Percentiles rank a stretch among this genome's conserved stretches.
phyloP scores from a whole-genome alignment of 2,888 invertebrate species.

The Erebia ligea region DNA sequence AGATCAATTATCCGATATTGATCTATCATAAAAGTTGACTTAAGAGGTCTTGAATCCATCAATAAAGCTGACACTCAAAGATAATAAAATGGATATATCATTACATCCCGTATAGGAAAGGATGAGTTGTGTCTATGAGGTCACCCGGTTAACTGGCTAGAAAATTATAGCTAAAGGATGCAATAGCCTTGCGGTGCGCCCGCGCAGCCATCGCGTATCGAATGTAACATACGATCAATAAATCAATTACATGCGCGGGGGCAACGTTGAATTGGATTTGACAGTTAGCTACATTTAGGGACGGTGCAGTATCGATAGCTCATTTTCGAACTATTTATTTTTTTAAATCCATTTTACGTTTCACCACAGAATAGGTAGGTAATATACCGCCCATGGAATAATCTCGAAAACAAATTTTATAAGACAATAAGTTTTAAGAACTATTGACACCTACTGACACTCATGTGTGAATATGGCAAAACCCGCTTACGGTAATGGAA shows the following conservation, averaged over 20 bases:
- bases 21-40: not conserved
- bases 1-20: not conserved
- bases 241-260: slow-evolving; percentile 82
- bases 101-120: slow-evolving; percentile 45
- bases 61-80: slow-evolving; percentile 28
- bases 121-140: slow-evolving; percentile 62
- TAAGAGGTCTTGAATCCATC: slow-evolving; percentile 14
- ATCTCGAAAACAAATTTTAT: not conserved
- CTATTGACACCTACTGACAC: not conserved
- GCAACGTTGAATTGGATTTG: slow-evolving; percentile 81
- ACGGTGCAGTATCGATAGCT: slow-evolving; percentile 45
- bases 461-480: not conserved
- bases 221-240: slow-evolving; percentile 83
- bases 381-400: not conserved
- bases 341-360: not conserved
- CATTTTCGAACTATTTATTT: slow-evolving; percentile 19
- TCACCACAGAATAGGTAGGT: not conserved
- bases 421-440: not conserved
- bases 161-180: slow-evolving; percentile 46
- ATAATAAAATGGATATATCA: slow-evolving; percentile 39
- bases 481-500: not conserved
- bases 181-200: slow-evolving; percentile 51
- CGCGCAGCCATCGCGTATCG: slow-evolving; percentile 73
- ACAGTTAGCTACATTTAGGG: slow-evolving; percentile 76
- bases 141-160: slow-evolving; percentile 75